Evolutionary conservation across 2,888 invertebrate genomes (phyloP).

Genomic region (Quadriops clusia): DNA sequence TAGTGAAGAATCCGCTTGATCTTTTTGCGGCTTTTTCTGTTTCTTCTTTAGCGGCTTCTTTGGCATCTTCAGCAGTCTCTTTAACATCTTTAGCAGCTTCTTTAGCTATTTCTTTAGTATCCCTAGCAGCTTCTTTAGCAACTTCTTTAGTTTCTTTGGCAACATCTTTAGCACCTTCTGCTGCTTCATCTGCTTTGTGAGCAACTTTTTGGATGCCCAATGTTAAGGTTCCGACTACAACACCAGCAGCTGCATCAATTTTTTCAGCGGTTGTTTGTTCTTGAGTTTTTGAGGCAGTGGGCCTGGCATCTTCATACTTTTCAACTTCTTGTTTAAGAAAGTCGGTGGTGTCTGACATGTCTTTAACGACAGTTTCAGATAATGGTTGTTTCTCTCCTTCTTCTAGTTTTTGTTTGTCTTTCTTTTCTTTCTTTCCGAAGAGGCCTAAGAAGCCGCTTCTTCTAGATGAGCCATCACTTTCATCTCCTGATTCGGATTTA

Average conservation of each 20-base stretch:
- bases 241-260: neutral
- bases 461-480: constrained; percentile 6
- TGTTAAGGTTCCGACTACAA: too few relatives aligned
- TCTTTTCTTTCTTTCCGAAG: constrained; percentile 18
- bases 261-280: neutral
- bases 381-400: constrained; percentile 7
- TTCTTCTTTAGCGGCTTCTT: neutral
- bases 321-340: constrained; percentile 25
- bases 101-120: too few relatives aligned
- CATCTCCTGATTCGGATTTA: constrained; percentile 11
- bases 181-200: too few relatives aligned
- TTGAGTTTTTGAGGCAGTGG: neutral
- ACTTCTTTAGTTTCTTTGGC: constrained; percentile 7
- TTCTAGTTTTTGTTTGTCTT: constrained; percentile 9
- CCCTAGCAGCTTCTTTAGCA: too few relatives aligned
- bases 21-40: constrained; percentile 12
- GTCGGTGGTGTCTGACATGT: constrained; percentile 23
- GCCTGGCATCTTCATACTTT: constrained; percentile 25
- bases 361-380: constrained; percentile 20
- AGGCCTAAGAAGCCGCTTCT: constrained; percentile 18
- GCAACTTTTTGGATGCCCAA: too few relatives aligned
- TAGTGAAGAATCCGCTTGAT: constrained; percentile 19
- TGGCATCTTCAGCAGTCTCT: constrained; percentile 3
- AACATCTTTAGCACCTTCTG: constrained; percentile 3
- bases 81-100: too few relatives aligned